phyloP scores from a whole-genome alignment of 2,888 invertebrate genomes.

The Amblyjoppa fuscipennis region DNA sequence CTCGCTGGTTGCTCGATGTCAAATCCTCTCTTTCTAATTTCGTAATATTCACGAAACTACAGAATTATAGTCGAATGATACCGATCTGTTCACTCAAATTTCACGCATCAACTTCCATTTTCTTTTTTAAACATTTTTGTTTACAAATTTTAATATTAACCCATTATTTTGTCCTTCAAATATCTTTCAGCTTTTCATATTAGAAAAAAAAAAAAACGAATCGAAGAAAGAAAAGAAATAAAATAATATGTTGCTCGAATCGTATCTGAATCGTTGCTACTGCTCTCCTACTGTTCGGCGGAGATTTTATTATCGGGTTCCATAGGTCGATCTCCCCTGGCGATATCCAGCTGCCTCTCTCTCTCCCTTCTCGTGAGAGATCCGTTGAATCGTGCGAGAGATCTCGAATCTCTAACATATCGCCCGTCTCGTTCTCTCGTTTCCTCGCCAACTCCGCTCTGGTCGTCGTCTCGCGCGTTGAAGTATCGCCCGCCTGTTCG shows the following conservation, averaged over 20 bases:
- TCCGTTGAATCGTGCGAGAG: conserved; percentile 51
- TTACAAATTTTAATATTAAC: no score
- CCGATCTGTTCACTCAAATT: no score
- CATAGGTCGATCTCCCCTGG: conserved; percentile 38
- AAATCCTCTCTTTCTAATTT: conserved; percentile 20
- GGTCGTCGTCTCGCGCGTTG: conserved; percentile 66
- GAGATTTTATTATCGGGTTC: conserved; percentile 36
- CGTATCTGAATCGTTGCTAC: conserved; percentile 32
- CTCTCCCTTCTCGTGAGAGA: conserved; percentile 6
- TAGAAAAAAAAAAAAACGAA: neutral
- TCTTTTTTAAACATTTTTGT: no score
- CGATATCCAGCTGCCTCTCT: conserved; percentile 22
- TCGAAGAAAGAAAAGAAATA: neutral
- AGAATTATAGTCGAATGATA: no score
- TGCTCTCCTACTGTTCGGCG: conserved; percentile 38
- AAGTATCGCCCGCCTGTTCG: conserved; percentile 39
- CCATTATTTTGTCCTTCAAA: no score
- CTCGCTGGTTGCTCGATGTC: conserved; percentile 55
- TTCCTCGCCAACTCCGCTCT: conserved; percentile 48
- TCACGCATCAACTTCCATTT: no score
- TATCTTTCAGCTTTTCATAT: neutral
- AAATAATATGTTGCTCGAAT: conserved; percentile 10
- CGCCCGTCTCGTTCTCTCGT: conserved; percentile 45
- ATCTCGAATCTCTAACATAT: conserved; percentile 59
- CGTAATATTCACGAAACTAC: no score